Percentiles rank a stretch among this genome's conserved stretches.
These are phyloP conservation scores for Erethizon dorsatum DNA, from an alignment of 2,797 vertebrate species.

Conservation along the genomic window DNA sequence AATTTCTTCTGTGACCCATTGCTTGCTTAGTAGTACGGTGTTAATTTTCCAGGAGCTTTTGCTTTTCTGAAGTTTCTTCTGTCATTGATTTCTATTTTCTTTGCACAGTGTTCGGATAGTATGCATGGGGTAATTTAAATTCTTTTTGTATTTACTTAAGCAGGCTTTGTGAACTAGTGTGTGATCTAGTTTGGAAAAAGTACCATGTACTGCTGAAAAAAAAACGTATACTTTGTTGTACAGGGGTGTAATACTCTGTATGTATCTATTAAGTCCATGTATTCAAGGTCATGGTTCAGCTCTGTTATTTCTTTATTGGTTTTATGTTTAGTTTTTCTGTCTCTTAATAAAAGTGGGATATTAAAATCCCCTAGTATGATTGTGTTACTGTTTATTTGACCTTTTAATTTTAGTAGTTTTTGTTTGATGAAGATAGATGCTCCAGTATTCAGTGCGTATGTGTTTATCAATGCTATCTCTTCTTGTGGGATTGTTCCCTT, in stretches of 20 bases:
- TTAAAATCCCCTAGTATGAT: too few relatives aligned
- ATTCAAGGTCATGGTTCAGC: too few relatives aligned
- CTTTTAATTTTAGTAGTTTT: neutral
- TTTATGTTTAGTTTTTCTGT: too few relatives aligned
- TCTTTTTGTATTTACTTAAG: neutral
- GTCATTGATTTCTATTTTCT: neutral
- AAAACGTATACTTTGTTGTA: neutral
- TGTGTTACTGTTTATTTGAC: neutral
- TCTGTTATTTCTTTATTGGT: too few relatives aligned
- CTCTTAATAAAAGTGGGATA: too few relatives aligned
- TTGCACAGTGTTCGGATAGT: neutral
- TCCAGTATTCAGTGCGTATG: neutral
- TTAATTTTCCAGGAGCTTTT: neutral
- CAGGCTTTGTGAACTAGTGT: neutral
- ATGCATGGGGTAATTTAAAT: neutral
- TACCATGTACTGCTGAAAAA: neutral
- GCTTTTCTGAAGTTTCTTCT: neutral
- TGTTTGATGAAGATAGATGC: neutral
- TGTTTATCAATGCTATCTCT: neutral
- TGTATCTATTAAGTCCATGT: neutral
- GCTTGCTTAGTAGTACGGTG: neutral
- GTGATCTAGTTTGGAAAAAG: neutral
- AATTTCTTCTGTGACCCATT: neutral
- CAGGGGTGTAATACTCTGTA: neutral
- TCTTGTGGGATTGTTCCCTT: neutral